Evolutionary conservation across 2,888 invertebrate species (phyloP).

Genomic region (Amphipoea oculea): DNA sequence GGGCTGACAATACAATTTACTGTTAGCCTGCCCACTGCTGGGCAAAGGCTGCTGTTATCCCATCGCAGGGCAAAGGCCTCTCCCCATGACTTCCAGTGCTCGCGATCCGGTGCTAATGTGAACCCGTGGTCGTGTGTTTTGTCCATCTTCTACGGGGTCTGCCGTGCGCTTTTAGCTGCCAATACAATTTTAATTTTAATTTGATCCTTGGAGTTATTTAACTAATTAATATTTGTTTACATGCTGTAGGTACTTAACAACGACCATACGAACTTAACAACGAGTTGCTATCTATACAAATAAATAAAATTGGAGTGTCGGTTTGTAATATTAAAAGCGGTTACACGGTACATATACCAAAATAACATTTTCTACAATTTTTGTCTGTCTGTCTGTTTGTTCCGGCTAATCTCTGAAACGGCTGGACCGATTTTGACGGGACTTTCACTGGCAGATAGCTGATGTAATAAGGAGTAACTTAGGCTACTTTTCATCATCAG

Average conservation of each 20-base stretch:
- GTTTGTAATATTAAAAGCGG: too few species aligned
- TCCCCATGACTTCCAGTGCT: not conserved
- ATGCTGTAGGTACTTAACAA: not conserved
- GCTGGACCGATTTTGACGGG: too few species aligned
- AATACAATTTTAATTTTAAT: not conserved
- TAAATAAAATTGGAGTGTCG: too few species aligned
- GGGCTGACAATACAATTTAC: not conserved
- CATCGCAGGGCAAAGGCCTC: not conserved
- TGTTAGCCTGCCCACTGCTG: not conserved
- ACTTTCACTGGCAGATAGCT: too few species aligned
- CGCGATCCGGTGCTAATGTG: not conserved
- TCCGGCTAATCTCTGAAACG: too few species aligned
- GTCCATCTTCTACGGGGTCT: not conserved
- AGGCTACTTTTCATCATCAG: too few species aligned
- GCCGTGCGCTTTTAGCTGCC: not conserved
- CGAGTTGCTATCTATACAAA: not conserved
- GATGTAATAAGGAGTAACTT: too few species aligned
- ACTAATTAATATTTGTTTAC: not conserved
- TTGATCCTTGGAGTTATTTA: not conserved
- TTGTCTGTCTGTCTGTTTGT: too few species aligned
- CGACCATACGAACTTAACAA: too few species aligned
- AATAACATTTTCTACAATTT: too few species aligned
- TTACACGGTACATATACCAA: too few species aligned
- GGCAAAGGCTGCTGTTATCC: not conserved
- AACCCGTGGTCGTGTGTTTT: not conserved